Base-by-base conservation (phyloP, 2,113 vertebrate species). In the Aplodontia rufa region DNA sequence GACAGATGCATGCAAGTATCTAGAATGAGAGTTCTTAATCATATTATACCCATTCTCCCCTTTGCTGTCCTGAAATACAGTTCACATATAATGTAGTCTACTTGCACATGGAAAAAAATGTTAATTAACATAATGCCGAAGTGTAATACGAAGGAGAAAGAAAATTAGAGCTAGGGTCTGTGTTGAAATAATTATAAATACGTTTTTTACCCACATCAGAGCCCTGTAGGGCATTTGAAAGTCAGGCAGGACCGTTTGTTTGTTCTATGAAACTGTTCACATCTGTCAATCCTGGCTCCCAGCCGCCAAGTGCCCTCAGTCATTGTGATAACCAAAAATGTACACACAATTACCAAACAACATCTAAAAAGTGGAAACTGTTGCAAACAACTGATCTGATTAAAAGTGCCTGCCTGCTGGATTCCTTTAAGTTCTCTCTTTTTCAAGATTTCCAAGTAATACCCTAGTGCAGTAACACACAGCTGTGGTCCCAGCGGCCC, bases 131-230 rank as follows among this genome's bases (percentile, higher is more conserved):
- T 45, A 94, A 91, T 40, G 0, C 5, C 42, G 76, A 76, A 62
- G 14, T 45, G 13, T 35, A 55, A 95, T 45, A 83, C 30, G 89
- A 82, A 82, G 28, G 20, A 94, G n/a, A 96, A 93, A 80, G 58
- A 87, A 94, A 95, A 72, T 37, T 72, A 91, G 78, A 96, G 35
- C 86, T 86, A 78, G 6, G 7, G 30, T 58, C 20, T 89, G 40
- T 93, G 58, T 60, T 89, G 79, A 93, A 82, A 79, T 92, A 92
- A 95, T 92, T 95, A 68, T 68, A 91, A 93, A 85, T 30, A 86
- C 45, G 13, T 69, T 68, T 82, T 94, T 68, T 68, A 93, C 35
- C 42, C 51, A 72, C 40, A 62, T 90, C 19, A 75, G 5, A 49
- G 19, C 11, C 82, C 74, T 66, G 12, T 28, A 84, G 55, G 49